These are phyloP conservation scores for Ectemnius continuus DNA, from an alignment of 2,888 invertebrate species.

Conservation along the genomic window DNA sequence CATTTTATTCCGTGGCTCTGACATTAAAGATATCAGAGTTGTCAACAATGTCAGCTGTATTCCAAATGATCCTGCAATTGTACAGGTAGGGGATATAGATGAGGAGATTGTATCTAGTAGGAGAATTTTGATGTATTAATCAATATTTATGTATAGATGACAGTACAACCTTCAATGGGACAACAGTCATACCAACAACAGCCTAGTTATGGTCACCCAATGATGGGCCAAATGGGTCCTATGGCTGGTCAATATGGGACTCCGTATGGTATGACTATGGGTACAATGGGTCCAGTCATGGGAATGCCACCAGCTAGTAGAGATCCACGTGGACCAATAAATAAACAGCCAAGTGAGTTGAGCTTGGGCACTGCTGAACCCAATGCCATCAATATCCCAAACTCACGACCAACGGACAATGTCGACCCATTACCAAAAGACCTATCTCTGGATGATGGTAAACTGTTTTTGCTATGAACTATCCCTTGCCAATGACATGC, in stretches of 20 bases:
- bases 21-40: slow-evolving; percentile 99
- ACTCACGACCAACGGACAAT: slow-evolving; percentile 74
- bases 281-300: slow-evolving; percentile 79
- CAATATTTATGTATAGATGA: slow-evolving; percentile 81
- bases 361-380: slow-evolving; percentile 79
- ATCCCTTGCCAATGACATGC: slow-evolving; percentile 78
- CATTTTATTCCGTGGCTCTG: slow-evolving; percentile 97
- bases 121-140: slow-evolving; percentile 16
- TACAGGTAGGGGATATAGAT: slow-evolving; percentile 81
- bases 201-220: slow-evolving; percentile 86
- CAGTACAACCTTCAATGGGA: slow-evolving; percentile 86
- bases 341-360: slow-evolving; percentile 85
- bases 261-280: slow-evolving; percentile 79
- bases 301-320: slow-evolving; percentile 75
- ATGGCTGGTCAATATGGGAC: slow-evolving; percentile 79
- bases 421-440: slow-evolving; percentile 76
- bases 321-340: slow-evolving; percentile 76
- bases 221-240: slow-evolving; percentile 82
- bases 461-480: slow-evolving; percentile 77
- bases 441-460: slow-evolving; percentile 77
- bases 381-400: slow-evolving; percentile 74
- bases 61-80: slow-evolving; percentile 99
- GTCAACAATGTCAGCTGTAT: slow-evolving; percentile 91
- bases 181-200: slow-evolving; percentile 82
- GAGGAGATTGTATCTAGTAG: no score